Percentiles rank a stretch among this genome's conserved stretches.
Conservation (phyloP, 2,113 vertebrate genomes). For the Anoura caudifer region DNA sequence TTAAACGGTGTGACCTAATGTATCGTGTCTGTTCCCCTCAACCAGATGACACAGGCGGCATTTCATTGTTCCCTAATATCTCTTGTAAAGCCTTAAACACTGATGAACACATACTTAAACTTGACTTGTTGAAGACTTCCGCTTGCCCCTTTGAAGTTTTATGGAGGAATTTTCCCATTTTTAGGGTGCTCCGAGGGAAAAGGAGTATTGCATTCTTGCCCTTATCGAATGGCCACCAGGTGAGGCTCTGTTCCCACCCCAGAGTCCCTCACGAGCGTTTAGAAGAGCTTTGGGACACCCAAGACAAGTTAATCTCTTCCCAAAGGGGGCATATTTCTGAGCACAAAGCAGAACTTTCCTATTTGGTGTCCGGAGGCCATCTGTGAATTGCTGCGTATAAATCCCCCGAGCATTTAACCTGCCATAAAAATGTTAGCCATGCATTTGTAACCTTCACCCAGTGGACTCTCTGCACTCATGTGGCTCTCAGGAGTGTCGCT, state of each 20-base stretch:
- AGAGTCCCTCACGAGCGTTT: not conserved
- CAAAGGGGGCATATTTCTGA: not conserved
- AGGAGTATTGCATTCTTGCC: not conserved
- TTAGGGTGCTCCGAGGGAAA: not conserved
- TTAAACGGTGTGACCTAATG: not conserved
- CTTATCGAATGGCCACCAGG: not conserved
- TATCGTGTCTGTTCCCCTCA: too few species aligned
- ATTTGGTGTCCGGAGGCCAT: not conserved
- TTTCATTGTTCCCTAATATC: not conserved
- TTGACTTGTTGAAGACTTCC: not conserved
- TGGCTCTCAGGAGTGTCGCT: not conserved
- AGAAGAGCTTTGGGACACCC: not conserved
- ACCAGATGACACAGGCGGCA: not conserved
- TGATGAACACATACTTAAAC: not conserved
- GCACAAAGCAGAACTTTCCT: not conserved
- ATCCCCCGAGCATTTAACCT: not conserved
- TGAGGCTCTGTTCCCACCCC: not conserved
- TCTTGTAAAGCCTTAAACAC: not conserved
- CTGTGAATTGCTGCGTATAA: not conserved
- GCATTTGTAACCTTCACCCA: not conserved
- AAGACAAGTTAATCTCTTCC: not conserved
- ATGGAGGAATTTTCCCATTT: not conserved
- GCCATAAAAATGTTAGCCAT: not conserved
- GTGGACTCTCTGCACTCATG: not conserved
- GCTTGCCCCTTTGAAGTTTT: not conserved